Evolutionary conservation across 1,140 invertebrate species (phyloP), one percentile per base, ranked within the genome.

Genomic region (Drosophila fuyamai): DNA sequence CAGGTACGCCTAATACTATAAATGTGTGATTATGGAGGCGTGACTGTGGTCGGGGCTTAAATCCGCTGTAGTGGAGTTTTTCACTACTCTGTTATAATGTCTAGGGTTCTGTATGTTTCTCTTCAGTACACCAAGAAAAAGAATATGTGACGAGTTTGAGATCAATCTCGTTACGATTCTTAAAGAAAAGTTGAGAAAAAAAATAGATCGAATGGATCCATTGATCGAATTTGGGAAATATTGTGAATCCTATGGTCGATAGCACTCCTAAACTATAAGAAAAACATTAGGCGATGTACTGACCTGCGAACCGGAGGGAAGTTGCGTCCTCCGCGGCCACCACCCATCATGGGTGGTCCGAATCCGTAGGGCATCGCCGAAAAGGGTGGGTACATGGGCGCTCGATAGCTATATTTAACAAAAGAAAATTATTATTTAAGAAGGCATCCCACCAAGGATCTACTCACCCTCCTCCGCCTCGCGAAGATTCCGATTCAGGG

Each of bases 381-480:
- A 63, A 82, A 85, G 7, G 89, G 84, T 13, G 82, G 76, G 76
- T 91, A 92, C 66, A 86, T 76, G 0, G 78, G 74, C 27, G 78
- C 71, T 5, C 90, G 81, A 44, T 90, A 92, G 2, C 89, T 91
- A 16, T 16, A 60, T 9, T 32, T 6, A 46, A 18, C 2, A 8
- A 44, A 40, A 5, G 0, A 16, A 13, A 8, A 9, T 23, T 5
- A 23, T 40, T 14, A 27, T 40, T 27, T 2, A 4, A 29, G 8
- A n/a, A 48, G 0, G 1, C 9, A 0, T 12, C 48, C 38, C 54
- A 79, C 74, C 50, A 5, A 14, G 4, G 7, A 8, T 61, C 2
- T 54, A 89, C 91, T 92, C 67, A 94, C 93, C 93, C 92, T 77
- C 93, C 93, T 56, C 93, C 93, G 55, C 92, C 91, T 14, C 94